Percentiles rank a stretch among this genome's conserved stretches.
phyloP scores from a whole-genome alignment of 2,797 vertebrate species.

The Poecilia wingei region DNA sequence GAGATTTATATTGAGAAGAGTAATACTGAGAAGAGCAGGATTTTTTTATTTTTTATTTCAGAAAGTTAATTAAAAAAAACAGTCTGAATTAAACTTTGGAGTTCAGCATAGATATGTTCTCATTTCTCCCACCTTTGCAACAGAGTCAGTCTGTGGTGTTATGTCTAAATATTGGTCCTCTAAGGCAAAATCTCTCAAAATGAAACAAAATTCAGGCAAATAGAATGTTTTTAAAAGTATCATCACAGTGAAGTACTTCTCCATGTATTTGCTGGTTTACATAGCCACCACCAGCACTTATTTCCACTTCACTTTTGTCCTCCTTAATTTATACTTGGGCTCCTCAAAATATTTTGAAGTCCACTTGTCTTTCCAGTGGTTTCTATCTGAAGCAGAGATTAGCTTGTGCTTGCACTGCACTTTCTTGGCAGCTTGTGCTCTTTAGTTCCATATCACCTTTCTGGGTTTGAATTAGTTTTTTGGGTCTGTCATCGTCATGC shows the following conservation, averaged over 20 bases:
- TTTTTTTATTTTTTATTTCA: not conserved
- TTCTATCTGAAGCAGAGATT: not conserved
- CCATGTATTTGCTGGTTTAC: not conserved
- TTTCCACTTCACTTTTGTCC: not conserved
- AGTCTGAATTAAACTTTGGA: not conserved
- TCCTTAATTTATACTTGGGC: not conserved
- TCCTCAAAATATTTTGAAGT: not conserved
- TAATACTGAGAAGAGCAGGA: not conserved
- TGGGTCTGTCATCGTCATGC: not conserved
- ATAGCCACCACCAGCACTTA: not conserved
- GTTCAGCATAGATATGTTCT: not conserved
- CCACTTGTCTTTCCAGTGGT: not conserved
- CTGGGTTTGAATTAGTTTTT: not conserved
- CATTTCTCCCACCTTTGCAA: not conserved
- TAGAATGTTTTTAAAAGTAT: not conserved
- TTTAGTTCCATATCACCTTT: not conserved
- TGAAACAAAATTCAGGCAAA: not conserved
- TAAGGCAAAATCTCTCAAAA: not conserved
- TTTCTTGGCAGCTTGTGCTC: not conserved
- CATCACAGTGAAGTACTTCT: not conserved
- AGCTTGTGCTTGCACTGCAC: not conserved
- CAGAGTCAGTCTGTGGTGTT: not conserved
- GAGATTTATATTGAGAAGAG: not conserved
- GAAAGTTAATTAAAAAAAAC: not conserved
- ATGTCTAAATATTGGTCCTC: not conserved